A percentile compares a stretch with the other conserved stretches of the same genome.
Evolutionary conservation across 2,888 invertebrate species (phyloP).

Genomic region (Ochropleura plecta): DNA sequence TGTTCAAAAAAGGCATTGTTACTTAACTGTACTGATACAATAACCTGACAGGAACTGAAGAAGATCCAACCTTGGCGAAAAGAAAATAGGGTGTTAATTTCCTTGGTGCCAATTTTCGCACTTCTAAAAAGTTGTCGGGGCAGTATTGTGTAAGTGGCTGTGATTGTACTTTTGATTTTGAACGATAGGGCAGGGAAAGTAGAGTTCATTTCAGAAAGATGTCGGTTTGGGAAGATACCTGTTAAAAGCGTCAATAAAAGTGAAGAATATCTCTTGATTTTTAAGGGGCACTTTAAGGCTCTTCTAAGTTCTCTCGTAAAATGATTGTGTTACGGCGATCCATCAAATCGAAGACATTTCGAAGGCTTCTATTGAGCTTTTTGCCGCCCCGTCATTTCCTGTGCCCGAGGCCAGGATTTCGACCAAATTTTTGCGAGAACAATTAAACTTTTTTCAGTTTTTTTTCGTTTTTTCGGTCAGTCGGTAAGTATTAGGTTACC

Average conservation of each 20-base stretch:
- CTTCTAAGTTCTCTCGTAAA: slow-evolving; percentile 81
- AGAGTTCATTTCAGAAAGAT: slow-evolving; percentile 32
- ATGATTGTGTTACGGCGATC: slow-evolving; percentile 89
- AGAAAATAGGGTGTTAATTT: slow-evolving; percentile 30
- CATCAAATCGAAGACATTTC: slow-evolving; percentile 87
- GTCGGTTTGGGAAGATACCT: slow-evolving; percentile 48
- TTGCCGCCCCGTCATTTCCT: slow-evolving; percentile 88
- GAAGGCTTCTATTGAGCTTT: slow-evolving; percentile 85
- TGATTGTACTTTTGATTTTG: not conserved
- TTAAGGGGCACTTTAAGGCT: slow-evolving; percentile 88
- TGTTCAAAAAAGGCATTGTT: slow-evolving; percentile 79
- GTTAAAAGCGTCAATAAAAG: slow-evolving; percentile 76
- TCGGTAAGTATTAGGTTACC: slow-evolving; percentile 84
- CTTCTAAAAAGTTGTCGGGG: slow-evolving; percentile 14
- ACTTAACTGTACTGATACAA: slow-evolving; percentile 48
- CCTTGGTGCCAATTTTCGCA: not conserved
- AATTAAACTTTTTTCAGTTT: slow-evolving; percentile 84
- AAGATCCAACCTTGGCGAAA: not conserved
- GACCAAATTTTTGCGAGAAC: slow-evolving; percentile 85
- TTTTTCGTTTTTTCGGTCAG: slow-evolving; percentile 83
- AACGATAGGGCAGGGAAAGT: rapidly evolving
- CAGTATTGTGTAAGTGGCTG: slow-evolving; percentile 16
- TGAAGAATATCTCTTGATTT: slow-evolving; percentile 89
- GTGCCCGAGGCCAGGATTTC: slow-evolving; percentile 82
- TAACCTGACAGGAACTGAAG: not conserved